Base-by-base conservation (phyloP, 1,140 invertebrate species). In the Hermatobates lingyangjiaoensis region DNA sequence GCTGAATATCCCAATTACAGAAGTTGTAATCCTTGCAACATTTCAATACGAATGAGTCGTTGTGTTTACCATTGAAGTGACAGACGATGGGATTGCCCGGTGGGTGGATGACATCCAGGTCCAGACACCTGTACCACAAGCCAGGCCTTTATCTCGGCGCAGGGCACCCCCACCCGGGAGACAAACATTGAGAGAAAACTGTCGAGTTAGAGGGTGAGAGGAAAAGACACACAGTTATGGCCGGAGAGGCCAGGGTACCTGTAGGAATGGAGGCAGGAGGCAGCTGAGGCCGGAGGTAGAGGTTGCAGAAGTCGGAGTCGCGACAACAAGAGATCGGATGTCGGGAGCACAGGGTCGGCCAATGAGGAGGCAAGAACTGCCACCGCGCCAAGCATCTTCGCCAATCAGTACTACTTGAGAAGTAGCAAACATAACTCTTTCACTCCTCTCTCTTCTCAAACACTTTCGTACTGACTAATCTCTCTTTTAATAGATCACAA, bases 361-460 rank as follows among this genome's bases (percentile, higher is more conserved):
- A 68, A 67, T 81, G 81, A 57, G 79, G 79, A 59, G 82, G 82
- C 62, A 83, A 79, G 71, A 77, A 77, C 56, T 75, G 64, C 57
- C 66, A 66, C 71, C 71, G 71, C 61, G 76, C 63, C 60, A 83
- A 66, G 68, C 83, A 86, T 66, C 81, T 83, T 73, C n/a, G n/a
- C n/a, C n/a, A 50, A 45, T 14, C 23, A 44, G 27, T 15, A 26
- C 7, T 51, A 30, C 51, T 52, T 52, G 28, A 52, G 39, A 49
- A 50, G 27, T 40, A 50, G 27, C n/a, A n/a, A 44, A 23, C 25
- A 23, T 3, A 24, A 24, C 25, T 44, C 25, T 44, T 23, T 23
- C 21, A 44, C 20, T 24, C 25, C 40, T 44, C 25, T 44, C 40
- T 24, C 25, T 20, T 44, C 40, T 44, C 21, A 24, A 44, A 20